Evolutionary conservation across 2,888 invertebrate species (phyloP).

Genomic region (Harpalus rubripes): DNA sequence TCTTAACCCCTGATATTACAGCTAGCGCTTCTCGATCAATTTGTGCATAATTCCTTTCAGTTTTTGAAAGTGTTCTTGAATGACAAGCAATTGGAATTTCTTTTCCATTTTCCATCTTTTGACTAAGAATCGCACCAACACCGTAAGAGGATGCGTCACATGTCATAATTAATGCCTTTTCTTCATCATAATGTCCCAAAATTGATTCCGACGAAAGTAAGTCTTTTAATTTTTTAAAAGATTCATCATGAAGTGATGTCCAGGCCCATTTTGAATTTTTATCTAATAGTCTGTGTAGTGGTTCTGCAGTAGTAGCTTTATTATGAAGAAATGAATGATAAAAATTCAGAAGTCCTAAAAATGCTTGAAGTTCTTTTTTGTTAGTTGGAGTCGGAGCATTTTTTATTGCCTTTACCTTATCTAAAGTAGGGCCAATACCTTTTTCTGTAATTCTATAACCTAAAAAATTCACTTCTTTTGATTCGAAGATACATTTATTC

Average conservation of each 20-base stretch:
- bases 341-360: slow-evolving; percentile 71
- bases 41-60: no score
- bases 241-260: slow-evolving; percentile 59
- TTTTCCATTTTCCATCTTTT: no score
- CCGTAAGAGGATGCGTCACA: slow-evolving; percentile 69
- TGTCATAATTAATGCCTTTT: slow-evolving; percentile 59
- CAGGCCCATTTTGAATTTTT: slow-evolving; percentile 70
- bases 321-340: no score
- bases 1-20: no score
- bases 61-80: no score
- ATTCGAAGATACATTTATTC: no score
- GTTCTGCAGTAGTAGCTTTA: no score
- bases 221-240: slow-evolving; percentile 70
- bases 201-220: no score
- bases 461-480: slow-evolving; percentile 2
- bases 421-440: slow-evolving; percentile 6
- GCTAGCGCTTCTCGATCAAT: no score
- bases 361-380: slow-evolving; percentile 68
- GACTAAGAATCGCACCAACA: no score
- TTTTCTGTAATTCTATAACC: not conserved
- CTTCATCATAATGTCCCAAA: slow-evolving; percentile 63
- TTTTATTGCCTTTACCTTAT: slow-evolving; percentile 27
- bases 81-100: no score
- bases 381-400: slow-evolving; percentile 14
- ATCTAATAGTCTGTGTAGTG: no score